Evolutionary conservation across 2,797 vertebrate genomes (phyloP).

Genomic region (Cyclura pinguis): DNA sequence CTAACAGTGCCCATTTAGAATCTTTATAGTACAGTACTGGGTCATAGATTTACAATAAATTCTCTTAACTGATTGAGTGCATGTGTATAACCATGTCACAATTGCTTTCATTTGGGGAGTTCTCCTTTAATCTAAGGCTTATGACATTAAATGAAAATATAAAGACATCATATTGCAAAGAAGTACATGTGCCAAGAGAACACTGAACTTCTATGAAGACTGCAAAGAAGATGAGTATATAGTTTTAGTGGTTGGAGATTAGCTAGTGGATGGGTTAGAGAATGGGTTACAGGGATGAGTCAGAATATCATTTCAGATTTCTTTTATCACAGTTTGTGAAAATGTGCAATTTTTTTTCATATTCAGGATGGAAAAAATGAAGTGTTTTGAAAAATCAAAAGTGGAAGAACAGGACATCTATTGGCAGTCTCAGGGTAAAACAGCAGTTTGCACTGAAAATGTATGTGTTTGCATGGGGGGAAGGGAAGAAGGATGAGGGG

Average conservation of each 20-base stretch:
- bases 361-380: no score
- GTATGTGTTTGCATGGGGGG: no score
- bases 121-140: conserved; percentile 23
- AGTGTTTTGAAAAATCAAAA: no score
- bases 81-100: neutral
- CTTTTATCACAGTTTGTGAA: neutral
- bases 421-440: no score
- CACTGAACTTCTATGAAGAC: conserved; percentile 22
- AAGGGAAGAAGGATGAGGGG: no score
- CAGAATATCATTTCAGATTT: neutral
- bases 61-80: neutral
- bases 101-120: conserved; percentile 30
- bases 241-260: conserved; percentile 26
- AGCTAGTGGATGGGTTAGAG: neutral
- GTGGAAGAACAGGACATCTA: no score
- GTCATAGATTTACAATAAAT: conserved; percentile 46
- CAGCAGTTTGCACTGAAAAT: no score
- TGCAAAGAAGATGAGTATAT: neutral
- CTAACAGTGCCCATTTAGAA: conserved; percentile 39
- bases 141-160: conserved; percentile 27
- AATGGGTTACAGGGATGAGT: neutral
- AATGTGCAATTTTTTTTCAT: no score
- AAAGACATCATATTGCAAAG: conserved; percentile 18
- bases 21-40: conserved; percentile 41
- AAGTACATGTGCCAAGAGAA: neutral